Base-by-base conservation (phyloP, 2,888 invertebrate species). In the Colostygia pectinataria region DNA sequence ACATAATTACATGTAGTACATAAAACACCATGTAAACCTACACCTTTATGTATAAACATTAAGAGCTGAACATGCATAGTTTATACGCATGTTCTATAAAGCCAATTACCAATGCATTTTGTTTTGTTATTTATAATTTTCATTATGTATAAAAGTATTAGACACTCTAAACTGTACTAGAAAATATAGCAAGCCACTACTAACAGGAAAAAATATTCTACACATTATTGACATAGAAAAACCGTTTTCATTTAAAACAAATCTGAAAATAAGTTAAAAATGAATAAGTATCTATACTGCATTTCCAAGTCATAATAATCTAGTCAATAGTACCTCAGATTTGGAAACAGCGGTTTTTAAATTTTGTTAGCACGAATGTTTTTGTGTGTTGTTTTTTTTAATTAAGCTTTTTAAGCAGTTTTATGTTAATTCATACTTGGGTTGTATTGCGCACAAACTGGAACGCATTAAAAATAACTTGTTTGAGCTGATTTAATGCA, bases 71-170 rank as follows among this genome's bases (percentile, higher is more conserved):
- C 88, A 88, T 81, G 81, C 71, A 75, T 74, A 73, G 51, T 63
- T 57, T 59, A 60, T 75, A 78, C 75, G 75, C 83, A 87, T 84
- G 88, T 85, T 83, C 84, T 77, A 88, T 91, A 91, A 91, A 91
- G 91, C 91, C 90, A 89, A 88, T 83, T 91, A 91, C 91, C 91
- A 91, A 91, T 91, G 91, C 91, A 90, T 91, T 81, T 83, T 77
- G 77, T 77, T 68, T 75, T 83, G 83, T 85, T 84, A 85, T 82
- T 85, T 86, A 84, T 57, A 63, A 60, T 61, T 32, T 39, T 60
- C 52, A 61, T 75, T 74, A 69, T 68, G 77, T 79, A 77, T 59
- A 59, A 55, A 61, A 54, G 48, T 58, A 58, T 55, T 36, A 50
- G 57, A 60, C 56, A 60, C 48, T 51, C 56, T 61, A 61, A 37